phyloP scores from a whole-genome alignment of 2,888 invertebrate species.

The Petrophora chlorosata region DNA sequence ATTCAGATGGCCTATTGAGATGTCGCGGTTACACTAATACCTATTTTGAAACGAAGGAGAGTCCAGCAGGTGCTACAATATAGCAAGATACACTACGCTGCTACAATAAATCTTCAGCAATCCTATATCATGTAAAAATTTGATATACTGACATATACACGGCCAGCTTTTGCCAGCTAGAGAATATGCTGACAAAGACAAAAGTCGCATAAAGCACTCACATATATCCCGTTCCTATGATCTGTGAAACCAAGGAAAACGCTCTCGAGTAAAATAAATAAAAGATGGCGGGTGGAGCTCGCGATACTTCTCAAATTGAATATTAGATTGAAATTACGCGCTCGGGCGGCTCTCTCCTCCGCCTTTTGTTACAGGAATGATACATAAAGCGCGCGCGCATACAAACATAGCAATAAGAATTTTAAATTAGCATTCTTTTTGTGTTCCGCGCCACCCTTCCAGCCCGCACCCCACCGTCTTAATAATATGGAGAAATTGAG shows the following conservation, averaged over 20 bases:
- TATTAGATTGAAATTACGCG: conserved; percentile 83
- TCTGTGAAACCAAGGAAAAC: conserved; percentile 61
- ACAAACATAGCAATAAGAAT: conserved; percentile 80
- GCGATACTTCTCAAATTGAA: conserved; percentile 80
- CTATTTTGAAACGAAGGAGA: not conserved
- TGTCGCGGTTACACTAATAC: conserved; percentile 2
- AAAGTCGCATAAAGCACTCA: conserved; percentile 37
- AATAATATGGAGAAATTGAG: conserved; percentile 83
- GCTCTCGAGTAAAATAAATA: conserved; percentile 71
- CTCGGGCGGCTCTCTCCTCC: conserved; percentile 75
- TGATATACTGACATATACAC: not conserved
- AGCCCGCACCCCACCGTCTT: conserved; percentile 72
- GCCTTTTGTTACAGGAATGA: conserved; percentile 77
- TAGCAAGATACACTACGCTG: not conserved
- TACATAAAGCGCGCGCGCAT: conserved; percentile 82
- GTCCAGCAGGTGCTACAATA: not conserved
- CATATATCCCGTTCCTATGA: conserved; percentile 50
- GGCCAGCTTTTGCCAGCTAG: conserved; percentile 6
- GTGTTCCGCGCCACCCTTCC: conserved; percentile 72
- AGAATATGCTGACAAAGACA: conserved; percentile 25
- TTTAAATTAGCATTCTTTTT: conserved; percentile 84
- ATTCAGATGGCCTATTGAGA: conserved; percentile 16
- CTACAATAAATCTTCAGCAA: not conserved
- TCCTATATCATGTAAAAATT: too few relatives aligned
- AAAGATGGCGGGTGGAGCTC: conserved; percentile 69